phyloP scores from a whole-genome alignment of 2,113 vertebrate genomes.

The Hippocampus abdominalis region DNA sequence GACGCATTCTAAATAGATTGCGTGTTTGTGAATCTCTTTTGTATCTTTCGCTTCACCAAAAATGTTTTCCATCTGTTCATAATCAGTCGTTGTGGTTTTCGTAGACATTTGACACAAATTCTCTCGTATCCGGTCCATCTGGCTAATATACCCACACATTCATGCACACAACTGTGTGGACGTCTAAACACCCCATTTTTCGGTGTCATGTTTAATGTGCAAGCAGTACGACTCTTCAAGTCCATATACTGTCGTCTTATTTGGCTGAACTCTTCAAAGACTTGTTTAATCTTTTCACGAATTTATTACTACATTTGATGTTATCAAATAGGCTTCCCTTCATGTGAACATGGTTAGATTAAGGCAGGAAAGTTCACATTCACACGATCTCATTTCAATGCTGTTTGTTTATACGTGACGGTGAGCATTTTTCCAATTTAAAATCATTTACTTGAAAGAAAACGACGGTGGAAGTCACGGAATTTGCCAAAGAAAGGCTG shows the following conservation, averaged over 20 bases:
- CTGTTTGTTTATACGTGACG: neutral
- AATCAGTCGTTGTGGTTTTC: neutral
- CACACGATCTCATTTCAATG: neutral
- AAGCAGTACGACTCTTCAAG: neutral
- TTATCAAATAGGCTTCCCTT: neutral
- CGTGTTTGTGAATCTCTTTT: neutral
- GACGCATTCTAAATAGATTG: neutral
- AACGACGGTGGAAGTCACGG: neutral
- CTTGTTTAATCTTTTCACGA: slow-evolving; percentile 6
- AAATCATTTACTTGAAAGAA: neutral
- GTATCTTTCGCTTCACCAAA: neutral
- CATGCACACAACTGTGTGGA: neutral
- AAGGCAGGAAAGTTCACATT: neutral
- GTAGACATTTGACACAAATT: neutral
- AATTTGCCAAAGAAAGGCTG: neutral
- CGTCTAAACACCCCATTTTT: slow-evolving; percentile 4
- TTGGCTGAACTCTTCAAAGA: neutral
- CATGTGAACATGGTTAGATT: neutral
- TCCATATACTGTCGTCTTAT: neutral
- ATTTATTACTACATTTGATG: slow-evolving; percentile 3
- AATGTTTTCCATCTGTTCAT: neutral
- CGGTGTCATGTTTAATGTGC: neutral
- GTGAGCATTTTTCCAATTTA: neutral
- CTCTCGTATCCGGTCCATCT: neutral
- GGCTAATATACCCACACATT: neutral